Evolutionary conservation across 1,140 invertebrate genomes (phyloP).

Genomic region (Arion vulgaris): DNA sequence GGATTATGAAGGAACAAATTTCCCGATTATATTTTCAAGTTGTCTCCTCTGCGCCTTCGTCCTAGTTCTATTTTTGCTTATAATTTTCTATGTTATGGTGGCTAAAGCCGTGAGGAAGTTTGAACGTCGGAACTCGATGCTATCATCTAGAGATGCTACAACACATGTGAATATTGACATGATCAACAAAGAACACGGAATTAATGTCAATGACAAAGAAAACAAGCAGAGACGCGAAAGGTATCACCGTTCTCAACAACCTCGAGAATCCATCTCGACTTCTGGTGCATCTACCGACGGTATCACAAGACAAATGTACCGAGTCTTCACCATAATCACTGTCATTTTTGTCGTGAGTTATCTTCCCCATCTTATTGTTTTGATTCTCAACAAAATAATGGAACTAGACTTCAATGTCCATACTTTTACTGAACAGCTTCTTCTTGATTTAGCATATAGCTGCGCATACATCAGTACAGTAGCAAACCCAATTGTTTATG

Average conservation of each 20-base stretch:
- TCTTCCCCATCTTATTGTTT: conserved; percentile 41
- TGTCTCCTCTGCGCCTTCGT: not conserved
- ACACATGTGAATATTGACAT: not conserved
- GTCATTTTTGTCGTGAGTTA: conserved; percentile 44
- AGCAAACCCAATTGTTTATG: conserved; percentile 44
- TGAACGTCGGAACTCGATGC: not conserved
- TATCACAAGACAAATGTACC: conserved; percentile 37
- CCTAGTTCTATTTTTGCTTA: not conserved
- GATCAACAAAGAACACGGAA: not conserved
- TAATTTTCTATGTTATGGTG: not conserved
- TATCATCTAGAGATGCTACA: not conserved
- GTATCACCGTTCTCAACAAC: not conserved
- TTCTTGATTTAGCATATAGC: conserved; percentile 43
- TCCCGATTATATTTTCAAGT: not conserved
- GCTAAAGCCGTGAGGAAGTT: not conserved
- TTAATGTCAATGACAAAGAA: not conserved
- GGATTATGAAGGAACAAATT: not conserved
- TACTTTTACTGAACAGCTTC: conserved; percentile 6
- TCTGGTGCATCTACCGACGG: not conserved
- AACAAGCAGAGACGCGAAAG: not conserved
- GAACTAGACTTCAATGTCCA: not conserved
- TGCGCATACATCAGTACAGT: conserved; percentile 40
- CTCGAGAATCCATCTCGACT: too few relatives aligned
- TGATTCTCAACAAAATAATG: conserved; percentile 26
- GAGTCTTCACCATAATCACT: conserved; percentile 40